These are phyloP conservation scores for Drosophila leonis DNA, from an alignment of 2,888 invertebrate genomes.

Conservation along the genomic window DNA sequence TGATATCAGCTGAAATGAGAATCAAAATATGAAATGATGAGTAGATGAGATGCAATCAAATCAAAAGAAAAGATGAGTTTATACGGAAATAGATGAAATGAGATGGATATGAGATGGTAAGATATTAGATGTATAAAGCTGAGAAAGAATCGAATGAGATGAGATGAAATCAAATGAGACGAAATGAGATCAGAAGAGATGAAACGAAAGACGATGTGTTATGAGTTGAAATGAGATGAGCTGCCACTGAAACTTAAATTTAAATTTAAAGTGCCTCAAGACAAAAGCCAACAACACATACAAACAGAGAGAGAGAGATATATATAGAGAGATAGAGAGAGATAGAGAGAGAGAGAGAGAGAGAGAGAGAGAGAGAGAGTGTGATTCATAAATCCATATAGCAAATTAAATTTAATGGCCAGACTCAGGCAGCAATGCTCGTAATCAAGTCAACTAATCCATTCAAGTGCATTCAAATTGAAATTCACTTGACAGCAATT, in stretches of 20 bases:
- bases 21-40: no score
- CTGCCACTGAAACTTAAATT: background rate
- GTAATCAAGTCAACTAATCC: slow-evolving; percentile 74
- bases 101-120: no score
- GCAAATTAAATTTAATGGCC: slow-evolving; percentile 69
- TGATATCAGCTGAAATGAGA: no score
- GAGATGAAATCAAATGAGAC: background rate
- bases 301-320: no score
- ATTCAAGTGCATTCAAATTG: slow-evolving; percentile 74
- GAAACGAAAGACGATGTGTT: background rate
- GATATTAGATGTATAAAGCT: background rate
- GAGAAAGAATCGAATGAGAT: background rate
- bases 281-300: background rate
- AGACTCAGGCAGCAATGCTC: slow-evolving; percentile 48
- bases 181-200: background rate
- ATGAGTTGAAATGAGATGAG: background rate
- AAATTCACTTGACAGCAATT: slow-evolving; percentile 53
- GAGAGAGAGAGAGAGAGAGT: background rate
- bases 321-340: background rate
- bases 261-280: slow-evolving; percentile 11
- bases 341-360: background rate
- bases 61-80: no score
- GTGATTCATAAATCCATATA: slow-evolving; percentile 56
- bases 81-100: no score
- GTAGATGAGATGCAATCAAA: no score